Percentiles rank a stretch among this genome's conserved stretches.
These are phyloP conservation scores for Schizaphis graminum DNA, from an alignment of 2,888 invertebrate genomes.

Conservation along the genomic window DNA sequence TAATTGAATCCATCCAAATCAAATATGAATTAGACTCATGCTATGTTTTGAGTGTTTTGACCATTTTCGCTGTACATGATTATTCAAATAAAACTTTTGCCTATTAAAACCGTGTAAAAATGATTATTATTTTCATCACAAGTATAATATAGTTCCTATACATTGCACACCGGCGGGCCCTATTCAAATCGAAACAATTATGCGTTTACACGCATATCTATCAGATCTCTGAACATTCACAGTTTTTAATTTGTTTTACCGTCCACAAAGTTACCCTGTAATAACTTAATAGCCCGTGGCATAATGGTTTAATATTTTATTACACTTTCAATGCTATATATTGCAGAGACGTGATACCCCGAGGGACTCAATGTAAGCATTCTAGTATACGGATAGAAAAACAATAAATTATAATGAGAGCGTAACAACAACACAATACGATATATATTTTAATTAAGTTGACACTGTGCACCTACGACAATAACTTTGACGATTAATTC, in stretches of 20 bases:
- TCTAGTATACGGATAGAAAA: slow-evolving; percentile 8
- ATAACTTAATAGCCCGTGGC: slow-evolving; percentile 25
- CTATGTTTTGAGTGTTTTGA: background rate
- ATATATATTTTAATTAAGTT: background rate
- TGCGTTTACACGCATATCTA: slow-evolving; percentile 7
- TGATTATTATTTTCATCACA: background rate
- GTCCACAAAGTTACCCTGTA: background rate
- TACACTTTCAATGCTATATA: slow-evolving; percentile 27
- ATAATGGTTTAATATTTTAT: slow-evolving; percentile 24
- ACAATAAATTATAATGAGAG: background rate
- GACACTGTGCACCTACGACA: background rate
- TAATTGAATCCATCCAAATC: background rate
- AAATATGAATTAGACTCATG: background rate
- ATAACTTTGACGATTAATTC: background rate
- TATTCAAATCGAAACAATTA: slow-evolving; percentile 25
- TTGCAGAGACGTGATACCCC: background rate
- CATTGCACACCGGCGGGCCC: background rate
- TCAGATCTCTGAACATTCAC: background rate
- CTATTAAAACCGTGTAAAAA: background rate
- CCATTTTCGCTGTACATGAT: background rate
- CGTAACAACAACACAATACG: background rate
- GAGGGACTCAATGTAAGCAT: background rate
- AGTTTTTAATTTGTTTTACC: slow-evolving; percentile 40
- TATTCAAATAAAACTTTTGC: background rate
- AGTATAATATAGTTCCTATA: background rate